phyloP scores from a whole-genome alignment of 2,888 invertebrate genomes.

The Prenolepis imparis region DNA sequence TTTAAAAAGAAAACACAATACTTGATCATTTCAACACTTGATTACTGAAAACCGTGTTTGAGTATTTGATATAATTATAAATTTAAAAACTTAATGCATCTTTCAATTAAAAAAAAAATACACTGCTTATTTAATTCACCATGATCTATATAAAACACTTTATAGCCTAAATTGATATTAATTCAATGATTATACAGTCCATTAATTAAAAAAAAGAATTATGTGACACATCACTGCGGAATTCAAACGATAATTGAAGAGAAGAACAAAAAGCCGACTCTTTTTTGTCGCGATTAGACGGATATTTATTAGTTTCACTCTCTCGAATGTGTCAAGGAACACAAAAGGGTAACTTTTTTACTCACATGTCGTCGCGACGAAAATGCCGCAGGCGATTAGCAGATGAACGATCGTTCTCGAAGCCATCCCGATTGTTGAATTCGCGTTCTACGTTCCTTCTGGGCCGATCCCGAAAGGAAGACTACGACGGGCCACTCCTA shows the following conservation, averaged over 20 bases:
- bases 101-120: neutral
- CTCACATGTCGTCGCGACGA: conserved; percentile 73
- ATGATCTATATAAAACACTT: neutral
- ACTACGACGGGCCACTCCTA: conserved; percentile 74
- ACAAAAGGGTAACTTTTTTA: conserved; percentile 57
- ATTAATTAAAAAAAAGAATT: neutral
- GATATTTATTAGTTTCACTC: conserved; percentile 20
- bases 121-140: neutral
- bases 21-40: neutral
- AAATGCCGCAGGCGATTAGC: conserved; percentile 70
- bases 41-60: neutral
- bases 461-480: conserved; percentile 72
- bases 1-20: neutral
- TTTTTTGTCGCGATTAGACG: neutral
- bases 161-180: neutral
- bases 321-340: conserved; percentile 44
- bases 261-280: neutral
- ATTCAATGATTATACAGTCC: neutral
- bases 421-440: conserved; percentile 67
- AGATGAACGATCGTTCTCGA: conserved; percentile 67
- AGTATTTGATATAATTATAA: neutral
- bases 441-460: conserved; percentile 62
- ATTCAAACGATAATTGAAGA: neutral
- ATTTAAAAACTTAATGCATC: neutral
- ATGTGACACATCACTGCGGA: neutral